A percentile compares a stretch with the other conserved stretches of the same genome.
Evolutionary conservation across 2,113 vertebrate genomes (phyloP).

Genomic region (Bos javanicus): DNA sequence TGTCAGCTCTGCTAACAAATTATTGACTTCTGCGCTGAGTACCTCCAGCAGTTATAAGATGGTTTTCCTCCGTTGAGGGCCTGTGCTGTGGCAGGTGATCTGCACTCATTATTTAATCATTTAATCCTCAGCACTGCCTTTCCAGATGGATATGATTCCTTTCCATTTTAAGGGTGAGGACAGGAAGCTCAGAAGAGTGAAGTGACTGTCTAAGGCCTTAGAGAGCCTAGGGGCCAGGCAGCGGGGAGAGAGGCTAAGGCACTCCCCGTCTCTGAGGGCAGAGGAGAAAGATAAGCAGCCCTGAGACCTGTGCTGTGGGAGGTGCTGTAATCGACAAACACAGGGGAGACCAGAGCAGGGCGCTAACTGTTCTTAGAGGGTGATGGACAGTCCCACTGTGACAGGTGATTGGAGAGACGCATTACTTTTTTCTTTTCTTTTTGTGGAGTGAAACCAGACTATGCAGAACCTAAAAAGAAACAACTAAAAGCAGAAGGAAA

Average conservation of each 20-base stretch:
- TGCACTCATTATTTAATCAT: not conserved
- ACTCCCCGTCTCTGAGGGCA: accelerated
- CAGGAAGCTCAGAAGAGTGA: not conserved
- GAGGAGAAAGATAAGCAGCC: not conserved
- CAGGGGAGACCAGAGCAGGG: too few species aligned
- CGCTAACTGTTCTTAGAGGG: not conserved
- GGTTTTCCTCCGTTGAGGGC: not conserved
- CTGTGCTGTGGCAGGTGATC: not conserved
- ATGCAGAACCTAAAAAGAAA: not conserved
- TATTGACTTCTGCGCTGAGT: not conserved
- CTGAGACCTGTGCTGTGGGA: not conserved
- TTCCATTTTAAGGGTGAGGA: not conserved
- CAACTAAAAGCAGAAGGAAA: not conserved
- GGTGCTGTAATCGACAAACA: not conserved
- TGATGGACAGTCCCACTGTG: not conserved
- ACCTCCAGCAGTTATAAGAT: not conserved
- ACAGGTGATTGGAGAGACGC: not conserved
- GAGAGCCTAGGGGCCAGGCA: not conserved
- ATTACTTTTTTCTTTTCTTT: not conserved
- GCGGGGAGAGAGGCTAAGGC: not conserved
- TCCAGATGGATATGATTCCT: not conserved
- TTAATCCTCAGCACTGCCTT: not conserved
- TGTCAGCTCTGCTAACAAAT: not conserved
- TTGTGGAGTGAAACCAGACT: not conserved
- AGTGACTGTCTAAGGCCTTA: not conserved